Conservation (phyloP, 2,113 vertebrate species). For the Ammospiza caudacuta region DNA sequence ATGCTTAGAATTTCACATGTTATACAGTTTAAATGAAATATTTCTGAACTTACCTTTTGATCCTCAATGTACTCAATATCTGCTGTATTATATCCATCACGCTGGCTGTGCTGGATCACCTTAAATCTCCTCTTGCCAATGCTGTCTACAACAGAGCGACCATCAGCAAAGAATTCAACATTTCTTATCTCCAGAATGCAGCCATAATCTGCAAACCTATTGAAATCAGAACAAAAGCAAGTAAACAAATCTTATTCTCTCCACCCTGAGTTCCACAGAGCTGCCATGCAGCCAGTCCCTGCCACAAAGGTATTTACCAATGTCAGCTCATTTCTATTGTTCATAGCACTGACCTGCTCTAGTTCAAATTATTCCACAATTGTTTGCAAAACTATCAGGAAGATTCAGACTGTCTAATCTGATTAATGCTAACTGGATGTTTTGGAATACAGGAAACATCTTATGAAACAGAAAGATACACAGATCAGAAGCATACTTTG, state of each 20-base stretch:
- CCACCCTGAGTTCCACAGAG: conserved; percentile 8
- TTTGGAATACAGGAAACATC: background rate
- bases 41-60: conserved; percentile 69
- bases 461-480: background rate
- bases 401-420: conserved; percentile 49
- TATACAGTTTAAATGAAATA: background rate
- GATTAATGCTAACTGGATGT: conserved; percentile 10
- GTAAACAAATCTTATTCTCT: conserved; percentile 35
- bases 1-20: background rate
- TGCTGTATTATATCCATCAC: conserved; percentile 83
- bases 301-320: conserved; percentile 40
- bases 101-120: conserved; percentile 79
- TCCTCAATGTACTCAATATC: conserved; percentile 86
- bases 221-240: conserved; percentile 48
- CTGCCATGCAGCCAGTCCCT: conserved; percentile 1
- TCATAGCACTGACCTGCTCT: conserved; percentile 6
- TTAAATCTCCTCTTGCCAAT: conserved; percentile 83
- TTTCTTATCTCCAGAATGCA: conserved; percentile 85
- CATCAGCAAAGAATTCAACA: conserved; percentile 83
- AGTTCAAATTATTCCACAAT: conserved; percentile 32
- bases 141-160: conserved; percentile 83
- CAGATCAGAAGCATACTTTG: background rate
- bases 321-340: conserved; percentile 40
- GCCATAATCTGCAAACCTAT: conserved; percentile 84
- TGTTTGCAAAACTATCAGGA: conserved; percentile 46